Conservation (phyloP, 2,888 invertebrate species). For the Rhaphigaster nebulosa region DNA sequence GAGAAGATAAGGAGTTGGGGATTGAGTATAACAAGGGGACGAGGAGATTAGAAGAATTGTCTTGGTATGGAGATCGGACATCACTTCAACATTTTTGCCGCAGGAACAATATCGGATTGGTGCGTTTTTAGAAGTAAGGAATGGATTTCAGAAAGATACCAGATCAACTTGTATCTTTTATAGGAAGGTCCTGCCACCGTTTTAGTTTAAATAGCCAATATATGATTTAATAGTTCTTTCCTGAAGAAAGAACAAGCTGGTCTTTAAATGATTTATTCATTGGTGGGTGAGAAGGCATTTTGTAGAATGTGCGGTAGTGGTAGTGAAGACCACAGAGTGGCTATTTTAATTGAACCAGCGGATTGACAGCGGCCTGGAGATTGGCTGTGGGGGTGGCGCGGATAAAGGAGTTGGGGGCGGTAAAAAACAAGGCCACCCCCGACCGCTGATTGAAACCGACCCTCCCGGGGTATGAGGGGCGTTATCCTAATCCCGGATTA, state of each 20-base stretch:
- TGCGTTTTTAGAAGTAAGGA: too few species aligned
- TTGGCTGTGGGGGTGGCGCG: constrained; percentile 15
- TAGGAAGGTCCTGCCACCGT: too few species aligned
- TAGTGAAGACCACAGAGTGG: constrained; percentile 41
- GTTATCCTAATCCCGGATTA: constrained; percentile 49
- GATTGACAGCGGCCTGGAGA: constrained; percentile 44
- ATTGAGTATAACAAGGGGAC: too few species aligned
- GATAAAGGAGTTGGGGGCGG: constrained; percentile 40
- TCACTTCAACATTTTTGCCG: too few species aligned
- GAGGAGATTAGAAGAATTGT: too few species aligned
- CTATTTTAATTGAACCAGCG: constrained; percentile 51
- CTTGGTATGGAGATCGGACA: too few species aligned
- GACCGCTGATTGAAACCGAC: constrained; percentile 51
- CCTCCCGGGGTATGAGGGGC: neutral
- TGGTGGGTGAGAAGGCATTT: neutral
- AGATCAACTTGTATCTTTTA: too few species aligned
- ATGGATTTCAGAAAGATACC: too few species aligned
- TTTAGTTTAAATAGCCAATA: neutral
- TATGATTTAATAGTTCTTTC: neutral
- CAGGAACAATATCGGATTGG: too few species aligned
- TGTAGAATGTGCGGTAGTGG: neutral
- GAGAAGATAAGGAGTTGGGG: too few species aligned
- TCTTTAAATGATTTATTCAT: constrained; percentile 55
- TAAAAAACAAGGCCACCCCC: constrained; percentile 50
- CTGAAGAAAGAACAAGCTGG: neutral